These are phyloP conservation scores for Aplodontia rufa DNA, from an alignment of 2,113 vertebrate genomes.

Conservation along the genomic window DNA sequence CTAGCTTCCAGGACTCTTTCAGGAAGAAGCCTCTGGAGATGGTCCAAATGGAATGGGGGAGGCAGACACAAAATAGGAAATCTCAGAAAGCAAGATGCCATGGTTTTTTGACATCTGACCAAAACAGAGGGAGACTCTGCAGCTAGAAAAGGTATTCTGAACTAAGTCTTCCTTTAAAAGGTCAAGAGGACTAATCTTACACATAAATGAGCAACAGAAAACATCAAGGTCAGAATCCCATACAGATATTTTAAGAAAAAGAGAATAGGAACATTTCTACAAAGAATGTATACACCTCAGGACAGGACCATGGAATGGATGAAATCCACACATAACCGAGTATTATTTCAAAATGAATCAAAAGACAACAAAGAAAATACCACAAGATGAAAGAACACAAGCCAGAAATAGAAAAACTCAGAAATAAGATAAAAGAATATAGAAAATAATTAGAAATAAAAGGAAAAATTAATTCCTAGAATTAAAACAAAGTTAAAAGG, in stretches of 20 bases:
- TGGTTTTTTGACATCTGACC: neutral
- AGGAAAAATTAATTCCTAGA: neutral
- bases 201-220: neutral
- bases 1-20: too few relatives aligned
- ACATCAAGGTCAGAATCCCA: conserved; percentile 10
- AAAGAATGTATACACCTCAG: neutral
- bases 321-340: neutral
- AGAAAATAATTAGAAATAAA: neutral
- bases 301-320: neutral
- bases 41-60: neutral
- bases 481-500: conserved; percentile 11
- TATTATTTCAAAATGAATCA: conserved; percentile 3
- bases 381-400: neutral
- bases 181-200: neutral
- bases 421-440: neutral
- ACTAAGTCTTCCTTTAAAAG: neutral
- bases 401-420: neutral
- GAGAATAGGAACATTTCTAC: neutral
- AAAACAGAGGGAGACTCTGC: neutral
- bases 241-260: neutral
- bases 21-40: neutral
- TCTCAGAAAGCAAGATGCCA: neutral
- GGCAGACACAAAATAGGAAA: neutral
- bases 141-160: neutral
- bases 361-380: neutral